Evolutionary conservation across 2,113 vertebrate species (phyloP).

Genomic region (Choloepus hoffmanni): DNA sequence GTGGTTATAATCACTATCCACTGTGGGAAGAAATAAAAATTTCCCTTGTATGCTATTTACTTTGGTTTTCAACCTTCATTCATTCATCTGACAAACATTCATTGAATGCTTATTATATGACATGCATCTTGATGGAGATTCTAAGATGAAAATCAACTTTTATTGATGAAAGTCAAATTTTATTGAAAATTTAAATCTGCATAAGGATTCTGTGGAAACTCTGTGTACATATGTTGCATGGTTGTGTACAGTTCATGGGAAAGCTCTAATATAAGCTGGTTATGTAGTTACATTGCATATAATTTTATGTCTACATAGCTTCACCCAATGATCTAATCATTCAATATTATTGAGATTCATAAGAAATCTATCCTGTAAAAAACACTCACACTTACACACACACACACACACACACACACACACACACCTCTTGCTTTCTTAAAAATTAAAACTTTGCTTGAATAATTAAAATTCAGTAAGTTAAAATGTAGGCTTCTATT

Average conservation of each 20-base stretch:
- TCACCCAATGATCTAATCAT: not conserved
- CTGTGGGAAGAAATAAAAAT: not conserved
- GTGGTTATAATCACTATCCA: not conserved
- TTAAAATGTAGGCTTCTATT: not conserved
- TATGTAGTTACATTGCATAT: not conserved
- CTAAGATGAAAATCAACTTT: not conserved
- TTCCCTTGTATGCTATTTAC: not conserved
- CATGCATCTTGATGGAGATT: not conserved
- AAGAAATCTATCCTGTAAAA: not conserved
- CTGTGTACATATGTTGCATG: not conserved
- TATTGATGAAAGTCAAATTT: conserved; percentile 5
- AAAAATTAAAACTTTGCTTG: conserved; percentile 5
- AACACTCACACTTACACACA: too few species aligned
- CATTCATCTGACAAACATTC: not conserved
- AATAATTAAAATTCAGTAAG: conserved; percentile 19
- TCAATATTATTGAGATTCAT: not conserved
- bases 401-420: not conserved
- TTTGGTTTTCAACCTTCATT: not conserved
- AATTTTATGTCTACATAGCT: not conserved
- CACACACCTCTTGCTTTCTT: not conserved
- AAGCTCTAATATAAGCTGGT: not conserved
- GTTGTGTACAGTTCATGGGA: not conserved
- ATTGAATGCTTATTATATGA: not conserved
- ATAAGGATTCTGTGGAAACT: not conserved
- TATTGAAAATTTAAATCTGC: not conserved